Evolutionary conservation across 2,888 invertebrate species (phyloP), one percentile per base, ranked within the genome.

Genomic region (Formica aserva): DNA sequence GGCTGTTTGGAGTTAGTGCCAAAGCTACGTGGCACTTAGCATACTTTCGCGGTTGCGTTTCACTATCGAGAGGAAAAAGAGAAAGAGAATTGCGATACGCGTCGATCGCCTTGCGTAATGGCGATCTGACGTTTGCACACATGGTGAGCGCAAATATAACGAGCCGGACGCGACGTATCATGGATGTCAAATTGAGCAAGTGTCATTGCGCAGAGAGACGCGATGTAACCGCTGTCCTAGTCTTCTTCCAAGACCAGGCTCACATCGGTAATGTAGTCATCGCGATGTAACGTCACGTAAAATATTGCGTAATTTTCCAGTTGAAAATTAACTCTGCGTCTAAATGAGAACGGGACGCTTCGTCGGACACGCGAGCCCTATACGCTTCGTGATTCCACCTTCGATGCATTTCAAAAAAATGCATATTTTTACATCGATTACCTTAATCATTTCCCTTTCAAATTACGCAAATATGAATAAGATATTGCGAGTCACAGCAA

Each of bases 31-130:
- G 65, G 32, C 6, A 32, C n/a, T 52, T 26, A 62, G 55, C 82
- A 41, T 52, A 35, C 82, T 77, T 82, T 82, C 77, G 63, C 81
- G 71, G 8, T 74, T 74, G 60, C 35, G 62, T 81, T 78, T 77
- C 81, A n/a, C 81, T 22, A 81, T 55, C 81, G 63, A 48, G 76
- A 76, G 77, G 26, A 38, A 29, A 57, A 15, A 22, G 55, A 22
- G 26, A 22, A 35, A 60, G 65, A 29, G 78, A 63, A 65, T 66
- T 48, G 45, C 76, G 38, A 32, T 26, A 11, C 82, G 57, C 77
- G 76, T 76, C 75, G 29, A 32, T 29, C 26, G 35, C 48, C 2
- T 78, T 78, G 75, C 57, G 3, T 48, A 78, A 78, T 72, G 41
- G 4, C 71, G 38, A 71, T 55, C n/a, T 71, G 29, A 15, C n/a